A percentile compares a stretch with the other conserved stretches of the same genome.
phyloP scores from a whole-genome alignment of 2,888 invertebrate species.

The Lottia gigantea region DNA sequence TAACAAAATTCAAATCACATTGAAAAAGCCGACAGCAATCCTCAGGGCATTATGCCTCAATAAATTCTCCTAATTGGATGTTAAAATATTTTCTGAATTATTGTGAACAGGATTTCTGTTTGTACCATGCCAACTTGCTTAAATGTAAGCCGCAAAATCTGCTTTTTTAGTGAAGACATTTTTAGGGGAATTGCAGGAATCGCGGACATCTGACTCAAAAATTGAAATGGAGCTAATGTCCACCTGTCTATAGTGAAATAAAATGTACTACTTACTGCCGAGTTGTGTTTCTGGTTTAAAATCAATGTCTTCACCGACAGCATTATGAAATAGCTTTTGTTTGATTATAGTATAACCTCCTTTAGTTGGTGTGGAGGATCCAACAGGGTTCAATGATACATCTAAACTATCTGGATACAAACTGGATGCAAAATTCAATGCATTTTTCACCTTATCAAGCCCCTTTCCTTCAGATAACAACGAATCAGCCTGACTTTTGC shows the following conservation, averaged over 20 bases:
- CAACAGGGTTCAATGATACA: conserved; percentile 28
- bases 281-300: conserved; percentile 17
- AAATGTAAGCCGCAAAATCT: no score
- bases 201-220: no score
- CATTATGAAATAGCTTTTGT: conserved; percentile 5
- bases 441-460: conserved; percentile 41
- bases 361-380: conserved; percentile 29
- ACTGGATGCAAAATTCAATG: conserved; percentile 40
- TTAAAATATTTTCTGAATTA: no score
- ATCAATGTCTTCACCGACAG: conserved; percentile 22
- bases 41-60: no score
- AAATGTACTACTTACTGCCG: not conserved
- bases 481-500: conserved; percentile 13
- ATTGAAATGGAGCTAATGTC: no score
- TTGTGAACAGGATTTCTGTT: no score
- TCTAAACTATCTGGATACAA: conserved; percentile 32
- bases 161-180: no score
- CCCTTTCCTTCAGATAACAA: conserved; percentile 35
- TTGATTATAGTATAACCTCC: conserved; percentile 14
- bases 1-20: not conserved
- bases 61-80: no score
- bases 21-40: no score
- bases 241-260: not conserved
- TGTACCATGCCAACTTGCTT: no score
- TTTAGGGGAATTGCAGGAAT: no score